Evolutionary conservation across 2,113 vertebrate genomes (phyloP).

Genomic region (Toxostoma redivivum): DNA sequence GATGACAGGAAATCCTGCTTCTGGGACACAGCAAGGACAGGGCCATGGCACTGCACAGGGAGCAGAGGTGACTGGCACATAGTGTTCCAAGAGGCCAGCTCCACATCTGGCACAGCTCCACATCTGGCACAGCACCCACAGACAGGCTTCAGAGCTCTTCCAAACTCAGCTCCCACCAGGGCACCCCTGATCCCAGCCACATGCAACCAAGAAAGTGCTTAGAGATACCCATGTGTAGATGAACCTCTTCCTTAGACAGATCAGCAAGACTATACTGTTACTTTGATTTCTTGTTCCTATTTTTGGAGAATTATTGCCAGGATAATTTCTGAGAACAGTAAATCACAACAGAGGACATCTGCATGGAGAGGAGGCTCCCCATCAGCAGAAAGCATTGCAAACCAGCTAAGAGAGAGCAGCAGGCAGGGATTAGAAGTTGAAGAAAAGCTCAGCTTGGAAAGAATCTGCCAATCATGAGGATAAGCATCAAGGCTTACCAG

Average conservation of each 20-base stretch:
- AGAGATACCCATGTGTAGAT: neutral
- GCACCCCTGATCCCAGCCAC: neutral
- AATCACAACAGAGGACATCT: neutral
- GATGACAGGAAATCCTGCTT: neutral
- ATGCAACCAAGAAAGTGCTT: neutral
- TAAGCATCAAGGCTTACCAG: slow-evolving; percentile 2
- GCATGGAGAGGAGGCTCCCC: neutral
- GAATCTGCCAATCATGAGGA: neutral
- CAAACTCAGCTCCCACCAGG: neutral
- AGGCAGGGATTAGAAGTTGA: neutral
- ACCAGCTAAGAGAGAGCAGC: neutral
- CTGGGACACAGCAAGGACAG: neutral
- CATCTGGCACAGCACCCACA: neutral
- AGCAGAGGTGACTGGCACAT: fast-evolving
- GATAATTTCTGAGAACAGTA: neutral
- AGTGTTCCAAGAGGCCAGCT: neutral
- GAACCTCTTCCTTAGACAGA: neutral
- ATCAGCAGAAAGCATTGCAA: neutral
- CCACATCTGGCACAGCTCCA: neutral
- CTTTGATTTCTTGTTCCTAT: neutral
- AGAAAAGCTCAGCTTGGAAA: neutral
- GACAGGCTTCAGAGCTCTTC: neutral
- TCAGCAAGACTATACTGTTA: neutral
- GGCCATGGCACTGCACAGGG: neutral
- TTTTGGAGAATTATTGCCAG: neutral